Evolutionary conservation across 2,797 vertebrate genomes (phyloP), one percentile per base, ranked within the genome.

Genomic region (Melanotaenia boesemani): DNA sequence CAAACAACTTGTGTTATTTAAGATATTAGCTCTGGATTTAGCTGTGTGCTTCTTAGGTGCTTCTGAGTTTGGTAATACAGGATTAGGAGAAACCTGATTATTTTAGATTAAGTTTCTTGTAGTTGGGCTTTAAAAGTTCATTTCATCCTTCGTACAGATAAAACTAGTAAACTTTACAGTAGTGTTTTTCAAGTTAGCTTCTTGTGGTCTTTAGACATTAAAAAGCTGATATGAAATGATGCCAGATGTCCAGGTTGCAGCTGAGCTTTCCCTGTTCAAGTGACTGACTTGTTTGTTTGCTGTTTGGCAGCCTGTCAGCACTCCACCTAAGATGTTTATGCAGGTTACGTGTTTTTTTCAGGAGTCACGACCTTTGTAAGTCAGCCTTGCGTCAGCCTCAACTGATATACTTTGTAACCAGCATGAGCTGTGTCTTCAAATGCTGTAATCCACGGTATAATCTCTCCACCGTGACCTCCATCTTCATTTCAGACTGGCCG

Each of bases 401-500:
- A 39, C 39, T 46, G 44, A 6, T 4, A 67, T 2, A 6, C 39
- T 66, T 74, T 67, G 72, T 74, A 56, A 79, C 67, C 56, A 79
- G 22, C 32, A 67, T n/a, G 28, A 37, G 50, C 61, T 63, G 61
- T 36, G 71, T 39, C 24, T 81, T 50, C 67, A 60, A 16, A n/a
- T 22, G 60, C 76, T 62, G 37, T 89, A 88, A 88, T 85, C 88
- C 85, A 67, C 30, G 0, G 12, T 50, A 50, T 76, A 88, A 88
- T 86, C 87, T 76, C 48, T 36, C 59, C 26, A 56, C 50, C 5
- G 13, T 71, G 48, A 74, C 11, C 63, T 83, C 56, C 74, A 61
- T 80, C 85, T 73, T 52, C 77, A 84, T 77, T 81, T 57, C 63
- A 60, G 63, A 52, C 57, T 32, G 63, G 12, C 44, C 41, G 24